Percentiles rank a stretch among this genome's conserved stretches.
Conservation (phyloP, 2,888 invertebrate species). For the Autographa gamma region DNA sequence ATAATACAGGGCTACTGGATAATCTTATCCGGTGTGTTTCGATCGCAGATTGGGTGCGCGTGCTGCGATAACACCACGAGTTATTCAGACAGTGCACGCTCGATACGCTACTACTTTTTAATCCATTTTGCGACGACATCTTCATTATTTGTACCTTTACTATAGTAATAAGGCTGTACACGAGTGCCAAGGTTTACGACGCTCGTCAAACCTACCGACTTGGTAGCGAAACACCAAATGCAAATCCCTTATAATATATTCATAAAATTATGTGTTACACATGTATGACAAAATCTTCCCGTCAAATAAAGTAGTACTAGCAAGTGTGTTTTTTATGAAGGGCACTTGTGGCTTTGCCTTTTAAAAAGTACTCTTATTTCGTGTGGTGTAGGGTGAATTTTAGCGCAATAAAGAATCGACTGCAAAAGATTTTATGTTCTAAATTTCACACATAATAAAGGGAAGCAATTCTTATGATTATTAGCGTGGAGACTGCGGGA, state of each 20-base stretch:
- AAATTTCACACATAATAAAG: slow-evolving; percentile 89
- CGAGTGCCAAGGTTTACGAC: slow-evolving; percentile 61
- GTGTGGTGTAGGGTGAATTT: slow-evolving; percentile 61
- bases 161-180: slow-evolving; percentile 58
- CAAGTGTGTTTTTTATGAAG: slow-evolving; percentile 76
- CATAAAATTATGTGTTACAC: slow-evolving; percentile 82
- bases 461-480: slow-evolving; percentile 89
- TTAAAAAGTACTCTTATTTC: slow-evolving; percentile 71
- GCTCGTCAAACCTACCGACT: slow-evolving; percentile 59
- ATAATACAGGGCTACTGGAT: slow-evolving; percentile 89
- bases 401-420: slow-evolving; percentile 58
- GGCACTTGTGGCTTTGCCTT: slow-evolving; percentile 57
- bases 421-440: slow-evolving; percentile 79
- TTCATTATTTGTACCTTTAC: slow-evolving; percentile 83
- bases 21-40: slow-evolving; percentile 88
- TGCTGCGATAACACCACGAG: slow-evolving; percentile 86
- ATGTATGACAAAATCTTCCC: slow-evolving; percentile 78
- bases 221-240: slow-evolving; percentile 67
- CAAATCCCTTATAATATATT: slow-evolving; percentile 82
- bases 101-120: slow-evolving; percentile 84
- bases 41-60: slow-evolving; percentile 89
- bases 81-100: slow-evolving; percentile 86
- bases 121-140: slow-evolving; percentile 84
- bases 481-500: slow-evolving; percentile 87
- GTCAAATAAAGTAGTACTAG: slow-evolving; percentile 76